A percentile compares a stretch with the other conserved stretches of the same genome.
phyloP scores from a whole-genome alignment of 2,888 invertebrate species.

The Nebria brevicollis region DNA sequence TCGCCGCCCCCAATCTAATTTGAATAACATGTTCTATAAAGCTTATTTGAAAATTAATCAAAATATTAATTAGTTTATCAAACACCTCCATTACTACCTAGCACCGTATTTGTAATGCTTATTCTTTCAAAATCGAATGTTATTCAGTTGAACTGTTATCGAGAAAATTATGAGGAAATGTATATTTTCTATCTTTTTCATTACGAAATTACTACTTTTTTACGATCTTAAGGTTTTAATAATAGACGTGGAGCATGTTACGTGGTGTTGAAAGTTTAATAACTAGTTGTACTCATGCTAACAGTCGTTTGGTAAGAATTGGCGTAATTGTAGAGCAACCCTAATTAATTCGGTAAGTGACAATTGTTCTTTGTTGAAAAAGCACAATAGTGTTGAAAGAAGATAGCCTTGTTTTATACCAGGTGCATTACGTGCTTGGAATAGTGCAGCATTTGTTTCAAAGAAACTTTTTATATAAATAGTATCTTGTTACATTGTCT shows the following conservation, averaged over 20 bases:
- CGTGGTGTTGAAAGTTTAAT: slow-evolving; percentile 31
- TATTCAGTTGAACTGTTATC: too few species aligned
- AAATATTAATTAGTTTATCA: neutral
- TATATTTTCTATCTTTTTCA: too few species aligned
- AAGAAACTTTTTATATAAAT: neutral
- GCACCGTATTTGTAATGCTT: too few species aligned
- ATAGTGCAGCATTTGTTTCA: neutral
- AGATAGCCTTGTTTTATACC: neutral
- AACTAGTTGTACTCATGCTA: slow-evolving; percentile 33
- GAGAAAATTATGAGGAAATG: too few species aligned
- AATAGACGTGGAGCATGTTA: neutral
- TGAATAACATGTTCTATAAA: neutral
- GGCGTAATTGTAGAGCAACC: slow-evolving; percentile 16
- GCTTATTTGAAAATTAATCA: neutral
- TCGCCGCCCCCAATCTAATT: neutral
- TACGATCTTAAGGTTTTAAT: neutral
- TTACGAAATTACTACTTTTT: too few species aligned
- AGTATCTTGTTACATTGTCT: neutral
- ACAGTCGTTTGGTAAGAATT: slow-evolving; percentile 32
- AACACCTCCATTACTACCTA: too few species aligned
- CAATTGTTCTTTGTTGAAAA: neutral
- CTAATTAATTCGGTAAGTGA: neutral
- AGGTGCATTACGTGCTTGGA: neutral
- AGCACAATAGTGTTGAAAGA: neutral
- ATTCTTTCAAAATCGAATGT: too few species aligned